Evolutionary conservation across 2,113 vertebrate genomes (phyloP).

Genomic region (Pyxicephalus adspersus): DNA sequence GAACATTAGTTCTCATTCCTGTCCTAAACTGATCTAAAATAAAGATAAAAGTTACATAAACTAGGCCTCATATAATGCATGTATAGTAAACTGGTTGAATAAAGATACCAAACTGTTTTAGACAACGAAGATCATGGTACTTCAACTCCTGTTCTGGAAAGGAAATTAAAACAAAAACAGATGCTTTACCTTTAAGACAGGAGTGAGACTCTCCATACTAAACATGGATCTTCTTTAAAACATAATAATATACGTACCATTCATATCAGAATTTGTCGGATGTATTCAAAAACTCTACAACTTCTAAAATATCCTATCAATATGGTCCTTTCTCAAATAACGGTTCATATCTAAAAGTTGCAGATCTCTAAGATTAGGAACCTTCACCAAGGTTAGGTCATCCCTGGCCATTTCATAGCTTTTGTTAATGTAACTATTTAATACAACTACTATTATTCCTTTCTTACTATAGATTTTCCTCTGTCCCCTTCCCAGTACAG

Average conservation of each 20-base stretch:
- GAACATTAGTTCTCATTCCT: conserved; percentile 41
- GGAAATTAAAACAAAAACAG: no score
- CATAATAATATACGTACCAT: conserved; percentile 68
- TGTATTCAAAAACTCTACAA: conserved; percentile 3
- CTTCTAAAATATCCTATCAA: conserved; percentile 63
- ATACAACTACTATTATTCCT: conserved; percentile 62
- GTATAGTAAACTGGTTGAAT: no score
- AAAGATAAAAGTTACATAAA: no score
- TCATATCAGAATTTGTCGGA: background rate
- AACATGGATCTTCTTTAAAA: conserved; percentile 66
- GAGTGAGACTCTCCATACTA: conserved; percentile 18
- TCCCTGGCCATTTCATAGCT: conserved; percentile 12
- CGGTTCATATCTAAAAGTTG: conserved; percentile 72
- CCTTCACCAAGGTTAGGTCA: background rate
- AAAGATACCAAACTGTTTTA: no score
- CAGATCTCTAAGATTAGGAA: conserved; percentile 52
- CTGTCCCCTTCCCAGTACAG: conserved; percentile 76
- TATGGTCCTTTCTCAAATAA: conserved; percentile 80
- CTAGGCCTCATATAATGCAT: no score
- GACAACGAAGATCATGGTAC: no score
- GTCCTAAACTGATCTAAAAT: no score
- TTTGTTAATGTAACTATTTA: conserved; percentile 35
- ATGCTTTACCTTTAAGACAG: background rate
- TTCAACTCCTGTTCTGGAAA: no score
- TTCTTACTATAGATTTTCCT: conserved; percentile 69